Percentiles rank a stretch among this genome's conserved stretches.
Evolutionary conservation across 2,113 vertebrate species (phyloP).

Genomic region (Plectropomus leopardus): DNA sequence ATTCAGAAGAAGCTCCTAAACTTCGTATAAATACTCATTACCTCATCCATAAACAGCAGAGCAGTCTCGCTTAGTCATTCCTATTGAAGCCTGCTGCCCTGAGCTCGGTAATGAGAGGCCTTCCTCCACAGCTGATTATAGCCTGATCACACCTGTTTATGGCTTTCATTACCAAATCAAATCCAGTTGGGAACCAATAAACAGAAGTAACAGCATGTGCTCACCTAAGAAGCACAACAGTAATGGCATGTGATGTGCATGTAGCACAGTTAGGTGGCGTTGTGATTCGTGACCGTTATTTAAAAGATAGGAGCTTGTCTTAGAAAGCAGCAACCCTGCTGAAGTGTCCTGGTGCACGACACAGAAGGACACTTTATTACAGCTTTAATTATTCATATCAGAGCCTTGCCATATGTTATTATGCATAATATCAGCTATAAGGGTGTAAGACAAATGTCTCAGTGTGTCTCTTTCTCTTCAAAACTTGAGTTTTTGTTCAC

Average conservation of each 20-base stretch:
- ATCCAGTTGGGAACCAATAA: conserved; percentile 64
- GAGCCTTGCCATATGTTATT: neutral
- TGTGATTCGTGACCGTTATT: neutral
- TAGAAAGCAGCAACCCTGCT: neutral
- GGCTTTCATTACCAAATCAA: conserved; percentile 61
- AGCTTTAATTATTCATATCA: neutral
- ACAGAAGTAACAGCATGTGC: conserved; percentile 30
- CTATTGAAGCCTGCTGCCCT: conserved; percentile 30
- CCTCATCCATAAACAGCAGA: conserved; percentile 72
- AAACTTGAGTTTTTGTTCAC: neutral
- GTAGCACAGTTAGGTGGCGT: neutral
- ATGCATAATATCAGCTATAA: neutral
- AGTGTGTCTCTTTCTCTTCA: neutral
- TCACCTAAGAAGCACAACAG: conserved; percentile 13
- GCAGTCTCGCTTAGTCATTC: conserved; percentile 50
- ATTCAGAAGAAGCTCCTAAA: conserved; percentile 62
- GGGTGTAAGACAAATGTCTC: neutral
- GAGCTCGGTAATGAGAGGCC: conserved; percentile 31
- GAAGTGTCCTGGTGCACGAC: neutral
- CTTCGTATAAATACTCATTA: conserved; percentile 65
- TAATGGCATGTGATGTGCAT: conserved; percentile 29
- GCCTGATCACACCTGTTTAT: conserved; percentile 63
- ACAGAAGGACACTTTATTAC: neutral
- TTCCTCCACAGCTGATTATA: conserved; percentile 52
- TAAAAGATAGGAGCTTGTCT: neutral